Evolutionary conservation across 2,888 invertebrate genomes (phyloP).

Genomic region (Drosophila lutescens): DNA sequence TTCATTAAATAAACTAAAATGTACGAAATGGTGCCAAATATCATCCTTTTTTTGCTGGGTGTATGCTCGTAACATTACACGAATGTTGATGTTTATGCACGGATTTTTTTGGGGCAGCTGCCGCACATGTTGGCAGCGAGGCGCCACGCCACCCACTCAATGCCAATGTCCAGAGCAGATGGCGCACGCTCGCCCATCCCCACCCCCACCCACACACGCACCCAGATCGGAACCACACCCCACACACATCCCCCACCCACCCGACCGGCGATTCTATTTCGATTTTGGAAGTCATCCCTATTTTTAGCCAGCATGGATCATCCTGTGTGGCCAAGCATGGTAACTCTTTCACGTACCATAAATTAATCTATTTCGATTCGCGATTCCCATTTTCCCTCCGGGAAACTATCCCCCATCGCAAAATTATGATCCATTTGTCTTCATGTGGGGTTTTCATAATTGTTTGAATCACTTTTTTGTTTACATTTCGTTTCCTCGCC

Average conservation of each 20-base stretch:
- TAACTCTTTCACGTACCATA: slow-evolving; percentile 32
- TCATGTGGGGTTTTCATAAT: slow-evolving; percentile 7
- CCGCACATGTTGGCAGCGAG: slow-evolving; percentile 43
- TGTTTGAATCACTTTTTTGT: slow-evolving; percentile 27
- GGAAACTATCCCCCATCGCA: slow-evolving; percentile 15
- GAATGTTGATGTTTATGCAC: slow-evolving; percentile 34
- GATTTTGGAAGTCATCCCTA: slow-evolving; percentile 68
- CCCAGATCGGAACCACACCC: slow-evolving; percentile 6
- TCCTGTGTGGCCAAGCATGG: slow-evolving; percentile 21
- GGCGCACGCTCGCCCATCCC: slow-evolving; percentile 6
- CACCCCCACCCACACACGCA: slow-evolving; percentile 22
- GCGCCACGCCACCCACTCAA: slow-evolving; percentile 60
- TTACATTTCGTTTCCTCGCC: slow-evolving; percentile 10
- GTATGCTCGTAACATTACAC: slow-evolving; percentile 30
- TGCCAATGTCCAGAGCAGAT: slow-evolving; percentile 45
- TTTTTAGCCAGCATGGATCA: slow-evolving; percentile 49
- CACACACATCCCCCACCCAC: neutral
- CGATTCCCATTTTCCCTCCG: slow-evolving; percentile 5
- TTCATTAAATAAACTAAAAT: too few relatives aligned
- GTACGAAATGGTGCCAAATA: neutral
- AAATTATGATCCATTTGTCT: slow-evolving; percentile 28
- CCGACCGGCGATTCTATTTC: slow-evolving; percentile 28
- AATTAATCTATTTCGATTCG: slow-evolving; percentile 29
- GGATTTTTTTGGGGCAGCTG: slow-evolving; percentile 35
- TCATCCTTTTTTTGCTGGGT: slow-evolving; percentile 5